Percentiles rank a stretch among this genome's conserved stretches.
These are phyloP conservation scores for Bombus vancouverensis DNA, from an alignment of 1,140 invertebrate genomes.

Conservation along the genomic window DNA sequence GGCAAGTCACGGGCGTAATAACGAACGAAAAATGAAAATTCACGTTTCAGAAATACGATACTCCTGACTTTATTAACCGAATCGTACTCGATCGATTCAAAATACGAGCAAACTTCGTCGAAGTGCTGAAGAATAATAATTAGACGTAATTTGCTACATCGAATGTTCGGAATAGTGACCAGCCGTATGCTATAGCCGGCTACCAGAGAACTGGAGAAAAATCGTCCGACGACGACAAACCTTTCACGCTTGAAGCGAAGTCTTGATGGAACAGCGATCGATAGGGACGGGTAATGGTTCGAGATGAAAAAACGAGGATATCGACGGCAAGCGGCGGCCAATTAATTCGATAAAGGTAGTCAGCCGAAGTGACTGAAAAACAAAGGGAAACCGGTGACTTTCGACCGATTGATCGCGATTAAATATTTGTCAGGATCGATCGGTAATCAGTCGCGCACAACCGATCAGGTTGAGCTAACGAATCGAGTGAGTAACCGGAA, in stretches of 20 bases:
- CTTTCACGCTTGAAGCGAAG: background rate
- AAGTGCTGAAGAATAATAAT: no score
- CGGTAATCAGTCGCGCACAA: constrained; percentile 49
- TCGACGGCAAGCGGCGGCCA: background rate
- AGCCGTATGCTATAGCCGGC: no score
- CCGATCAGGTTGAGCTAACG: constrained; percentile 54
- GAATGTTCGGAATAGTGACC: no score
- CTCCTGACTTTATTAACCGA: no score
- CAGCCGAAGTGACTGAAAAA: background rate
- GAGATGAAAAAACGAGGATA: background rate
- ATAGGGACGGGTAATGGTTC: background rate
- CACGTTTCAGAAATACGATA: no score
- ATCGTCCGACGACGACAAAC: background rate
- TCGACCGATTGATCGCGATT: constrained; percentile 41
- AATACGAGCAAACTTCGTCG: no score
- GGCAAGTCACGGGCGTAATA: no score
- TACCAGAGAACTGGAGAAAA: background rate
- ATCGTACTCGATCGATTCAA: no score
- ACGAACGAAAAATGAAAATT: no score
- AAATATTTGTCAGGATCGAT: constrained; percentile 56
- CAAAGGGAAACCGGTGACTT: background rate
- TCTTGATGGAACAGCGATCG: background rate
- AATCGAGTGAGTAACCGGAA: constrained; percentile 41
- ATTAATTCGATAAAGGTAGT: constrained; percentile 3
- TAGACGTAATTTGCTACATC: no score